Percentiles rank a stretch among this genome's conserved stretches.
These are phyloP conservation scores for Phainopepla nitens DNA, from an alignment of 2,113 vertebrate species.

Conservation along the genomic window DNA sequence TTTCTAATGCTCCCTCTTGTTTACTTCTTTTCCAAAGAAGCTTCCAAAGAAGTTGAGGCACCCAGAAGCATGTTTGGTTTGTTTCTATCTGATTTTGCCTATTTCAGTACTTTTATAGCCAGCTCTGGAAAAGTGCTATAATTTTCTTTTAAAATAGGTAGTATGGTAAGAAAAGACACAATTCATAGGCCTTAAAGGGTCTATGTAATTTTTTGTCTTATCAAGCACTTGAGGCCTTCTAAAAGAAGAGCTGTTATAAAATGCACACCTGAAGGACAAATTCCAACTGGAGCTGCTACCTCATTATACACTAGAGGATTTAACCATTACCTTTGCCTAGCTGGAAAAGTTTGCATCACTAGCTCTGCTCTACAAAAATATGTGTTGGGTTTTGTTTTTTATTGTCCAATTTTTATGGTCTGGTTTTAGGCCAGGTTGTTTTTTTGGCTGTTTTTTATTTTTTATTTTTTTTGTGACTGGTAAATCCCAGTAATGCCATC, in stretches of 20 bases:
- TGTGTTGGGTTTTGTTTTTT: fast-evolving
- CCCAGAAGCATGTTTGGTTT: background rate
- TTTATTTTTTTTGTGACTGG: background rate
- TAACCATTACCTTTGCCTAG: background rate
- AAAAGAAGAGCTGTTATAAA: background rate
- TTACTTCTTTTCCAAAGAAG: background rate
- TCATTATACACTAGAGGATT: background rate
- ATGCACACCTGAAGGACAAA: background rate
- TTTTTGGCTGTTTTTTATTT: too few relatives aligned
- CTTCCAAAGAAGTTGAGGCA: background rate
- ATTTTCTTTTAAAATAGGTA: background rate
- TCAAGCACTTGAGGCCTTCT: background rate
- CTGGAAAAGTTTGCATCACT: background rate
- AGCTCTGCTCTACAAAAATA: background rate
- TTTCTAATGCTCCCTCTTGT: background rate
- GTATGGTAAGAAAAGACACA: background rate
- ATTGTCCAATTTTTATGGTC: background rate
- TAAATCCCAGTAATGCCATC: background rate
- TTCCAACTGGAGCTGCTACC: background rate
- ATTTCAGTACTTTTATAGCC: background rate
- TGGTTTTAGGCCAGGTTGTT: background rate
- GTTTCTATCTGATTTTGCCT: background rate
- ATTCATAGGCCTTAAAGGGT: background rate
- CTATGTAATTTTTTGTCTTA: background rate
- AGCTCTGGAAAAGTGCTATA: background rate